These are phyloP conservation scores for Hecatera dysodea DNA, from an alignment of 2,888 invertebrate genomes.

Conservation along the genomic window DNA sequence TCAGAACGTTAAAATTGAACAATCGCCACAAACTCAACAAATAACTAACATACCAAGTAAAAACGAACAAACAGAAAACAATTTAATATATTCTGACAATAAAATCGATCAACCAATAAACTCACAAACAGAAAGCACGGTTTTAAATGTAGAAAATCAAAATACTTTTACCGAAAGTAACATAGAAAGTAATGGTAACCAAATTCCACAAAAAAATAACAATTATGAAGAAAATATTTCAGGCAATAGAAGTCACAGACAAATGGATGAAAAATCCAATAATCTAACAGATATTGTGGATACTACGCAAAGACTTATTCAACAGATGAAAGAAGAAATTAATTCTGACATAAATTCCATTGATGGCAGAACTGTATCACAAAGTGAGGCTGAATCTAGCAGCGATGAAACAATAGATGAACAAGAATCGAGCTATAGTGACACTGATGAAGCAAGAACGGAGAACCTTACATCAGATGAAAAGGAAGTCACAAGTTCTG, in stretches of 20 bases:
- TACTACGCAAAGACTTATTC: constrained; percentile 91
- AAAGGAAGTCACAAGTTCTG: constrained; percentile 77
- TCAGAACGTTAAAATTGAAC: constrained; percentile 1
- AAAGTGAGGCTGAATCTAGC: constrained; percentile 88
- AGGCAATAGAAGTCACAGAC: constrained; percentile 23
- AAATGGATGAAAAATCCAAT: constrained; percentile 77
- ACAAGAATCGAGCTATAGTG: constrained; percentile 83
- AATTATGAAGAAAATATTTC: constrained; percentile 20
- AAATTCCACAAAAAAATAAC: constrained; percentile 4
- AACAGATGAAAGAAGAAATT: constrained; percentile 93
- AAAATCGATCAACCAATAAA: constrained; percentile 3
- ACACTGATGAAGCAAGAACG: constrained; percentile 81
- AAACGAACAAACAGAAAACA: constrained; percentile 19
- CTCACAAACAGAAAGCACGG: background rate
- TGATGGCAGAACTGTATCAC: constrained; percentile 84
- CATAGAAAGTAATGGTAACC: constrained; percentile 10
- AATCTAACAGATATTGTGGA: constrained; percentile 90
- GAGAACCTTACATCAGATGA: constrained; percentile 81
- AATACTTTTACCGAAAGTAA: constrained; percentile 13
- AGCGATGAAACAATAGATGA: constrained; percentile 80
- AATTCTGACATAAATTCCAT: constrained; percentile 91
- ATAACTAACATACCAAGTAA: background rate
- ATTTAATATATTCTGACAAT: background rate
- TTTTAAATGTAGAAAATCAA: constrained; percentile 14
- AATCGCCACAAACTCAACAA: constrained; percentile 22